Evolutionary conservation across 2,797 vertebrate genomes (phyloP).

Genomic region (Lycodopsis pacificus): DNA sequence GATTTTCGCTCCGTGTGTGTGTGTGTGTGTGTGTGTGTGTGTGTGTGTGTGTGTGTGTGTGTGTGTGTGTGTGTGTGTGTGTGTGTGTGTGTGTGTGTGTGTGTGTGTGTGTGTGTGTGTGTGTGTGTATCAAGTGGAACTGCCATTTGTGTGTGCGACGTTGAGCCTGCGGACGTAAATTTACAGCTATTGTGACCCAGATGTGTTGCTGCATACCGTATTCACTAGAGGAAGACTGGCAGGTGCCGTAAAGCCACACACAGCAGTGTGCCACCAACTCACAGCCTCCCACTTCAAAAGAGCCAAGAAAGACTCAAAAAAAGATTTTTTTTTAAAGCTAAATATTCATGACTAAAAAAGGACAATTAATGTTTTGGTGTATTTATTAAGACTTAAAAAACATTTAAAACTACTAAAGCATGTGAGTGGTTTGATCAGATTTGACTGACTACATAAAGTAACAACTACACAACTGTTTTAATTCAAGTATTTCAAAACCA

Average conservation of each 20-base stretch:
- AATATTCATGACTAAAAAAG: neutral
- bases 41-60: constrained; percentile 37
- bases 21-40: constrained; percentile 28
- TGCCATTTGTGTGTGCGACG: constrained; percentile 52
- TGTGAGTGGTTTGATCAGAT: neutral
- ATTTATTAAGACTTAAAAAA: neutral
- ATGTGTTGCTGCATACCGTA: constrained; percentile 53
- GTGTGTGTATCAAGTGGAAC: constrained; percentile 64
- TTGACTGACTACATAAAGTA: constrained; percentile 3
- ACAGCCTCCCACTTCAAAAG: constrained; percentile 1
- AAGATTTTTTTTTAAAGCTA: neutral
- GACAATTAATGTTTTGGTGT: neutral
- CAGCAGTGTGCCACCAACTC: constrained; percentile 46
- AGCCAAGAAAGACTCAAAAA: neutral
- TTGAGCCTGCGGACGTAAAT: constrained; percentile 62
- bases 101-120: constrained; percentile 37
- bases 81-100: constrained; percentile 24
- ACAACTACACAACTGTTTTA: neutral
- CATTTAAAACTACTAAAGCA: neutral
- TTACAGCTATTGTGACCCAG: constrained; percentile 60
- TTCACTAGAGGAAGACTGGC: constrained; percentile 40
- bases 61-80: constrained; percentile 28
- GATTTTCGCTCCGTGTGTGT: constrained; percentile 54
- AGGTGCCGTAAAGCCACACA: constrained; percentile 58
- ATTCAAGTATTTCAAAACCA: neutral